phyloP scores from a whole-genome alignment of 2,888 invertebrate genomes.

The Acronicta aceris region DNA sequence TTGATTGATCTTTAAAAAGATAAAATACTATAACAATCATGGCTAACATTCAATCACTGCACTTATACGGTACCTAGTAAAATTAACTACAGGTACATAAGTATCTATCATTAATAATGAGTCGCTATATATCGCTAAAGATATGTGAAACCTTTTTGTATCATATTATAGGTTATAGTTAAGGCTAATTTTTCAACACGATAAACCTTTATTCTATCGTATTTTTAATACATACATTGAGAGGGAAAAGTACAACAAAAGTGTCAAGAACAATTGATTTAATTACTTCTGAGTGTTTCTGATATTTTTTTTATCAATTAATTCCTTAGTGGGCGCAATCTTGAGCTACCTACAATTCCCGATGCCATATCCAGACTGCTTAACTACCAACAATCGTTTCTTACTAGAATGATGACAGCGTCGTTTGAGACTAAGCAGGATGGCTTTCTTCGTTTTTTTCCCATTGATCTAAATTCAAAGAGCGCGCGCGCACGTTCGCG shows the following conservation, averaged over 20 bases:
- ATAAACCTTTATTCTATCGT: conserved; percentile 9
- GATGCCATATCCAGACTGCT: conserved; percentile 50
- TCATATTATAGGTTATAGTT: conserved; percentile 1
- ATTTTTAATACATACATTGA: not conserved
- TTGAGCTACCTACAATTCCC: conserved; percentile 33
- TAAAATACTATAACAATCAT: no score
- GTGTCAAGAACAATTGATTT: conserved; percentile 40
- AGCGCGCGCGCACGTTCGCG: conserved; percentile 71
- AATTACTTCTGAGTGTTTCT: conserved; percentile 22
- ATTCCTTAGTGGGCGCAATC: conserved; percentile 29
- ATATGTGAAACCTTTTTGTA: conserved; percentile 28
- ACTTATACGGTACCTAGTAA: no score
- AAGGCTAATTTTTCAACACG: conserved; percentile 22
- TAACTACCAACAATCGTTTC: conserved; percentile 57
- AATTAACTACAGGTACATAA: no score
- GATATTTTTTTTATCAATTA: conserved; percentile 23
- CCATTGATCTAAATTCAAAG: conserved; percentile 83
- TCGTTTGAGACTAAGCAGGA: conserved; percentile 64
- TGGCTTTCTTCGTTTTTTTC: conserved; percentile 71
- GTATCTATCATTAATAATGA: conserved; percentile 4
- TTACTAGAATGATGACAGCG: conserved; percentile 57
- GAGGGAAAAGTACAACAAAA: conserved; percentile 19
- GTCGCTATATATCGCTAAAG: conserved; percentile 9
- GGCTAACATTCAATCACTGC: no score
- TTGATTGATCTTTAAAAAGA: no score